Conservation (phyloP, 2,113 vertebrate genomes). For the Megalops atlanticus region DNA sequence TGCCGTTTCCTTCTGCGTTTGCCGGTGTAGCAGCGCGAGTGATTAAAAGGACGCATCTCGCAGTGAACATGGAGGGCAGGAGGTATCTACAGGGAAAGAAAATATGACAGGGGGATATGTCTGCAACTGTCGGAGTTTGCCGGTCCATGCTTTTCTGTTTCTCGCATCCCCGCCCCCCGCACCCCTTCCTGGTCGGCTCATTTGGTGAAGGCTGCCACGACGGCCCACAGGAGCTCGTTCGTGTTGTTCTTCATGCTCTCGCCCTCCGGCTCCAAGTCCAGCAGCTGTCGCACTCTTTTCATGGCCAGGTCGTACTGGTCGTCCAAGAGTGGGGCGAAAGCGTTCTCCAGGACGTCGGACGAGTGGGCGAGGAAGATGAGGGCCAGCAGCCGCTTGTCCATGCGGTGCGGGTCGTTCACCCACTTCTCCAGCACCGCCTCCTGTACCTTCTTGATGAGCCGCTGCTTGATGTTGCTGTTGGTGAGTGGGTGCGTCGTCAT, state of each 20-base stretch:
- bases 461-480: slow-evolving; percentile 94
- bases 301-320: slow-evolving; percentile 96
- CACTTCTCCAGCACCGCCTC: slow-evolving; percentile 91
- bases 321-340: slow-evolving; percentile 90
- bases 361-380: slow-evolving; percentile 93
- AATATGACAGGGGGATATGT: background rate
- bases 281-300: slow-evolving; percentile 89
- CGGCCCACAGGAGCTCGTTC: slow-evolving; percentile 92
- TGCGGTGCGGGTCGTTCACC: slow-evolving; percentile 92
- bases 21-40: slow-evolving; percentile 35
- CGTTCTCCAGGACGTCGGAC: slow-evolving; percentile 93
- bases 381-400: slow-evolving; percentile 91
- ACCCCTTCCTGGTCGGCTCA: slow-evolving; percentile 59
- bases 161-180: background rate
- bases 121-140: background rate
- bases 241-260: slow-evolving; percentile 87
- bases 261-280: slow-evolving; percentile 92
- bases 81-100: slow-evolving; percentile 35
- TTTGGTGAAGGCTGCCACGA: slow-evolving; percentile 94
- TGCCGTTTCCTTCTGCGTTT: background rate
- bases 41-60: slow-evolving; percentile 29
- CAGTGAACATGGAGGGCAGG: slow-evolving; percentile 24
- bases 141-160: background rate
- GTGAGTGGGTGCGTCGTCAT: slow-evolving; percentile 97
- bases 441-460: slow-evolving; percentile 93